Conservation (phyloP, 30 jellyfish, hydroid and myxozoan species). For the Clytia hemisphaerica region DNA sequence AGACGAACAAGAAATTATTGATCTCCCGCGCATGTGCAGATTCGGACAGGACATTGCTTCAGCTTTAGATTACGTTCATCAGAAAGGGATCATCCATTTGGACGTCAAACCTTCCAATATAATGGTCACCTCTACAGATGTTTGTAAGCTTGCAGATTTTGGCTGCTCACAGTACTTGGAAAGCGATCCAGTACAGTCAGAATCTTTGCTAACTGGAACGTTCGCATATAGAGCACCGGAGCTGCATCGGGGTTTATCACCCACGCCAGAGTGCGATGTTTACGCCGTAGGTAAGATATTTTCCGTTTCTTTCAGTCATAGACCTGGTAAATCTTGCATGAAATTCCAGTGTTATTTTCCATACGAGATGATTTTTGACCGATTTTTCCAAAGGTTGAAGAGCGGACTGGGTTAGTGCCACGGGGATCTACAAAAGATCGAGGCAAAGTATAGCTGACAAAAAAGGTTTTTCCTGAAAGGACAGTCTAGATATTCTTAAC, state of each 20-base stretch:
- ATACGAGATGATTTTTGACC: no score
- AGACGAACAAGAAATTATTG: slow-evolving; percentile 28
- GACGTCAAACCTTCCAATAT: slow-evolving; percentile 84
- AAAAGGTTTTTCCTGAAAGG: no score
- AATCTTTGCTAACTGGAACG: slow-evolving; percentile 65
- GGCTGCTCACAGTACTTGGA: slow-evolving; percentile 72
- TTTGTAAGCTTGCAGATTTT: slow-evolving; percentile 75
- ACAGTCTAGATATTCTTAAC: no score
- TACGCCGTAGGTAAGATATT: slow-evolving; percentile 49
- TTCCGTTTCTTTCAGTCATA: no score
- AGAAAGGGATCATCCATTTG: slow-evolving; percentile 46
- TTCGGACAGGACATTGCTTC: slow-evolving; percentile 53
- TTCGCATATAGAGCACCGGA: slow-evolving; percentile 94
- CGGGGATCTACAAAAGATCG: no score
- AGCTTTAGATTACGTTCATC: slow-evolving; percentile 62
- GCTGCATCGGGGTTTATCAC: slow-evolving; percentile 55
- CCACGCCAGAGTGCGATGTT: slow-evolving; percentile 60
- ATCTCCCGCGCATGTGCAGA: slow-evolving; percentile 8
- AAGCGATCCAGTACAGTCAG: slow-evolving; percentile 42
- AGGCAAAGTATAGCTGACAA: no score
- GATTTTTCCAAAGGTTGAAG: no score
- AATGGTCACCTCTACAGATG: slow-evolving; percentile 48
- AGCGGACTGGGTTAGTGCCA: no score
- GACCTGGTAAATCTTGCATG: not conserved
- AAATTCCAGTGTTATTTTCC: no score